These are phyloP conservation scores for Tenebrosternarchus preto DNA, from an alignment of 2,113 vertebrate genomes.

Conservation along the genomic window DNA sequence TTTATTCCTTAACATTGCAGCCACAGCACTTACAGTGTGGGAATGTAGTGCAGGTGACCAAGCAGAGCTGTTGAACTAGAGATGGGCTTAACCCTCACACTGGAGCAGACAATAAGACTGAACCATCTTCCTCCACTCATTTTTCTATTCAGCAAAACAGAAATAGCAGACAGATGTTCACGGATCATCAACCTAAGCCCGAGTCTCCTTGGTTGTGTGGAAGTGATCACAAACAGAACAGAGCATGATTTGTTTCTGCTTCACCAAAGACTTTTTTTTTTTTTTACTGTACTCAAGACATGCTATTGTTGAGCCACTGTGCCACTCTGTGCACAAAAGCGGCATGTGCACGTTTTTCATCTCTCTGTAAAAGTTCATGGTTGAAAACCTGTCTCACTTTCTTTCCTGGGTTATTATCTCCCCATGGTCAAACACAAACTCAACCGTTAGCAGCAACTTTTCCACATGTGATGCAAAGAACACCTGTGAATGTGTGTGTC, in stretches of 20 bases:
- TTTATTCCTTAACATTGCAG: too few species aligned
- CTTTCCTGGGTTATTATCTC: not conserved
- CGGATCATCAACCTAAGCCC: not conserved
- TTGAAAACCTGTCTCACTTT: conserved; percentile 3
- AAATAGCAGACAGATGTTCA: not conserved
- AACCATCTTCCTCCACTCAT: not conserved
- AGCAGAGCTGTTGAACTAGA: too few species aligned
- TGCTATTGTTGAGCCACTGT: not conserved
- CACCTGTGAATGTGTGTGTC: not conserved
- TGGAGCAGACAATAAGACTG: too few species aligned
- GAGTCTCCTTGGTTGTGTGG: not conserved
- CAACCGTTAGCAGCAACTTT: conserved; percentile 7
- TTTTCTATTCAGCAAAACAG: not conserved
- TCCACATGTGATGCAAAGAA: not conserved
- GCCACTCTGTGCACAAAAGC: not conserved
- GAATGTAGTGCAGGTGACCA: too few species aligned
- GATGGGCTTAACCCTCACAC: too few species aligned
- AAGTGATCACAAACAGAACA: not conserved
- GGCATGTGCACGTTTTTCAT: not conserved
- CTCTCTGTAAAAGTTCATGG: not conserved
- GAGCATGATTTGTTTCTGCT: not conserved
- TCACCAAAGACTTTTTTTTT: not conserved
- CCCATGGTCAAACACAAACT: conserved; percentile 1
- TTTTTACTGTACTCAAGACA: not conserved
- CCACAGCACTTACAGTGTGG: too few species aligned